Evolutionary conservation across 2,888 invertebrate species (phyloP).

Genomic region (Leucophenga montana): DNA sequence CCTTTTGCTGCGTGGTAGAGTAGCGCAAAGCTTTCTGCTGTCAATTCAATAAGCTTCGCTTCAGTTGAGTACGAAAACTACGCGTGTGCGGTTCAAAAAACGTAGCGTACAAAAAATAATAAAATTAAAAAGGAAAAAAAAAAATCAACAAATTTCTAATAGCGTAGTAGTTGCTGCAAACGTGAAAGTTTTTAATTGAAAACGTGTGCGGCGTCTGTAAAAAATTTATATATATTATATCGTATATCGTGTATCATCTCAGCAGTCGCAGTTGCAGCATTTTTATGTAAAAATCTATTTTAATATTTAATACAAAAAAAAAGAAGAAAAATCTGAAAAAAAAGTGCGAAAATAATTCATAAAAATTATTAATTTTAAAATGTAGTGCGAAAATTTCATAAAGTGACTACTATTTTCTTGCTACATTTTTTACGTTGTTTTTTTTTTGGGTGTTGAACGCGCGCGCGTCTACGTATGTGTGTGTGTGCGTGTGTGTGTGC

Average conservation of each 20-base stretch:
- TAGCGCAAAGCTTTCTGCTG: slow-evolving; percentile 35
- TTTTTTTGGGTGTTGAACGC: slow-evolving; percentile 66
- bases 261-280: background rate
- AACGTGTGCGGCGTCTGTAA: background rate
- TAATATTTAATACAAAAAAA: background rate
- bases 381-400: background rate
- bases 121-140: slow-evolving; percentile 26
- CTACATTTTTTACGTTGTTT: slow-evolving; percentile 39
- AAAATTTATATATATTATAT: background rate
- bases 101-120: slow-evolving; percentile 38
- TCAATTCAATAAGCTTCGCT: slow-evolving; percentile 39
- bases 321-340: background rate
- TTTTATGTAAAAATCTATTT: slow-evolving; percentile 14
- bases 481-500: slow-evolving; percentile 27
- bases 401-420: slow-evolving; percentile 27
- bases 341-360: background rate
- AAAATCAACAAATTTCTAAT: too few species aligned
- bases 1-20: slow-evolving; percentile 3
- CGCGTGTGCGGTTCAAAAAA: slow-evolving; percentile 62
- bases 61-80: slow-evolving; percentile 72
- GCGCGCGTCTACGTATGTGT: slow-evolving; percentile 50
- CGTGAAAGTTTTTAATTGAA: slow-evolving; percentile 8
- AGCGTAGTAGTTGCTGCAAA: slow-evolving; percentile 1
- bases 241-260: too few species aligned
- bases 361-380: slow-evolving; percentile 1